These are phyloP conservation scores for Drosophila histrio DNA, from an alignment of 2,888 invertebrate genomes.

Conservation along the genomic window DNA sequence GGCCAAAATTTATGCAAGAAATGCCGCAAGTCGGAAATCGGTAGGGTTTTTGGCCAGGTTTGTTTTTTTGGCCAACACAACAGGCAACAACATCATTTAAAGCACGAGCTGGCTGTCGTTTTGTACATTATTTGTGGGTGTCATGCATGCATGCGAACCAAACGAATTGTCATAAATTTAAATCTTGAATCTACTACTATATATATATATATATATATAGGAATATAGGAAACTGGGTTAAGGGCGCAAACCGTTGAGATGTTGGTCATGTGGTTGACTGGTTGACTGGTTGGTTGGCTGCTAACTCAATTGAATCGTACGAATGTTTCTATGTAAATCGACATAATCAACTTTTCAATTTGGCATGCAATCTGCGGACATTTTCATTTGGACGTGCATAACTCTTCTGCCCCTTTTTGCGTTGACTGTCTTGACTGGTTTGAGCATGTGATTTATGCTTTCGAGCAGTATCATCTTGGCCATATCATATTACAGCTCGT, in stretches of 20 bases:
- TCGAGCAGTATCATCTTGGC: slow-evolving; percentile 71
- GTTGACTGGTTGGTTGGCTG: slow-evolving; percentile 1
- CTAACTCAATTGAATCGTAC: slow-evolving; percentile 66
- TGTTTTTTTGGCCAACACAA: not conserved
- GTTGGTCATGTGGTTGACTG: slow-evolving; percentile 5
- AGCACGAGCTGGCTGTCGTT: slow-evolving; percentile 69
- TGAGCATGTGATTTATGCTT: slow-evolving; percentile 67
- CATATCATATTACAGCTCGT: slow-evolving; percentile 70
- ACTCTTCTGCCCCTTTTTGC: slow-evolving; percentile 32
- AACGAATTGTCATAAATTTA: slow-evolving; percentile 67
- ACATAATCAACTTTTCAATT: slow-evolving; percentile 73
- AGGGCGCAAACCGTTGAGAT: slow-evolving; percentile 56
- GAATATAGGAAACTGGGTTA: slow-evolving; percentile 57
- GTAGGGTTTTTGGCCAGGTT: slow-evolving; percentile 9
- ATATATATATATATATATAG: not conserved
- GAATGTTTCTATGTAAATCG: slow-evolving; percentile 71
- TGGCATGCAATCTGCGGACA: slow-evolving; percentile 67
- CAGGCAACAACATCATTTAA: slow-evolving; percentile 70
- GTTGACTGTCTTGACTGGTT: slow-evolving; percentile 28
- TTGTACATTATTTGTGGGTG: slow-evolving; percentile 64
- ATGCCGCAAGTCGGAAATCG: slow-evolving; percentile 27
- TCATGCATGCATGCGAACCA: slow-evolving; percentile 63
- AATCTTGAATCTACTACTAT: slow-evolving; percentile 34
- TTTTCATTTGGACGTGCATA: slow-evolving; percentile 65
- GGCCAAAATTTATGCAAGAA: slow-evolving; percentile 57